Evolutionary conservation across 2,888 invertebrate genomes (phyloP), one percentile per base, ranked within the genome.

Genomic region (Oligia strigilis): DNA sequence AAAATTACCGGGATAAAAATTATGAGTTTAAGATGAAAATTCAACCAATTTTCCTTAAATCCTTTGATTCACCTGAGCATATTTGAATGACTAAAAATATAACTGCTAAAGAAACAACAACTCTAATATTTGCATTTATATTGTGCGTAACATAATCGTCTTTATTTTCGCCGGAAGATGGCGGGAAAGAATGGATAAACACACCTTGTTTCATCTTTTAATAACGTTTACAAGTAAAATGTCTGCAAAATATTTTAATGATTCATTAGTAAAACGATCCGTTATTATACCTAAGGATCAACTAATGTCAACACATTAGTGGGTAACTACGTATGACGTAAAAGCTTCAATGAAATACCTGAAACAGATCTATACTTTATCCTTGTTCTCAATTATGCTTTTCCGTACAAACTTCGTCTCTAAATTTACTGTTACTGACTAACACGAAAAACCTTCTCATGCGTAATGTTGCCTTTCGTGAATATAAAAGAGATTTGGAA

Each of bases 81-180:
- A 80, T 74, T 74, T 58, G 58, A 65, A 65, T 19, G 17, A 29
- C n/a, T 29, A 58, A 70, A 70, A 70, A 81, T 75, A 66, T 75
- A 60, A 82, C 66, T 82, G 52, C 46, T 55, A 76, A 66, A n/a
- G 43, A 76, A 81, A 76, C 65, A 71, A 46, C 43, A 49, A 49
- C 43, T 71, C 23, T 40, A 17, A 75, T 60, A 71, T 82, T 82
- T 46, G 65, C 49, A 81, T 81, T 69, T 65, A 81, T 65, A 81
- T 81, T 58, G 64, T 60, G 19, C 17, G 52, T 19, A 43, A 23
- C 29, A 52, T 40, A 70, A 70, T 52, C 29, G 40, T 60, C 11
- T 70, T 58, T 70, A 58, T 81, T 58, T 49, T 64, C 3, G 40
- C 40, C 5, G 8, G 6, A 49, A 40, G 4, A 49, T 29, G 3